Evolutionary conservation across 2,797 vertebrate species (phyloP), one percentile per base, ranked within the genome.

Genomic region (Columba guinea): DNA sequence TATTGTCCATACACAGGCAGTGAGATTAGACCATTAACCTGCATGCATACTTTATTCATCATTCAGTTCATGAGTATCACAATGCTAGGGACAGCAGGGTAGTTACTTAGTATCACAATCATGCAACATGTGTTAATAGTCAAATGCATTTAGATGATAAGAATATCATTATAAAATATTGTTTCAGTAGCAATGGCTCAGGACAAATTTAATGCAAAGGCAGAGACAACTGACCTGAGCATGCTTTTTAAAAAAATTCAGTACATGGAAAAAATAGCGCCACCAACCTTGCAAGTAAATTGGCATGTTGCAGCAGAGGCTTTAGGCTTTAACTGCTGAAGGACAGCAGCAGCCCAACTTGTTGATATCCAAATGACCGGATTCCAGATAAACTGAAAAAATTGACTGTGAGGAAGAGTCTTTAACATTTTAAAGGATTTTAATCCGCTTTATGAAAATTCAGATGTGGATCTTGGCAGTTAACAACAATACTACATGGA

Each of bases 121-220:
- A 98, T 98, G 98, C 98, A 97, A 96, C 95, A 90, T 5, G 11
- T 95, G 97, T 98, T 98, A 98, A 97, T 96, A 96, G 78, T 89
- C 96, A 82, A 93, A 94, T 39, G 93, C 94, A 94, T 64, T 84
- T 28, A 91, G 34, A 75, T 96, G 35, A 92, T 93, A 99, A 98
- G 99, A 99, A 99, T 99, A 99, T 99, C 99, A 99, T 98, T 97
- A 98, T 98, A 98, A 99, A 99, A 99, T 99, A 99, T 99, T 98
- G 96, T 98, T 97, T 97, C 98, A 98, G 89, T 98, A 98, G 99
- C 98, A 98, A 95, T 97, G 98, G 98, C 98, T 98, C 98, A 97
- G 98, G 98, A 98, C 98, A 99, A 98, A 99, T 98, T 98, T 98
- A 99, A 98, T 99, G 99, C 99, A 99, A 99, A 99, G 99, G 99